Percentiles rank a stretch among this genome's conserved stretches.
Conservation (phyloP, 2,113 vertebrate species). For the Nothocercus julius region DNA sequence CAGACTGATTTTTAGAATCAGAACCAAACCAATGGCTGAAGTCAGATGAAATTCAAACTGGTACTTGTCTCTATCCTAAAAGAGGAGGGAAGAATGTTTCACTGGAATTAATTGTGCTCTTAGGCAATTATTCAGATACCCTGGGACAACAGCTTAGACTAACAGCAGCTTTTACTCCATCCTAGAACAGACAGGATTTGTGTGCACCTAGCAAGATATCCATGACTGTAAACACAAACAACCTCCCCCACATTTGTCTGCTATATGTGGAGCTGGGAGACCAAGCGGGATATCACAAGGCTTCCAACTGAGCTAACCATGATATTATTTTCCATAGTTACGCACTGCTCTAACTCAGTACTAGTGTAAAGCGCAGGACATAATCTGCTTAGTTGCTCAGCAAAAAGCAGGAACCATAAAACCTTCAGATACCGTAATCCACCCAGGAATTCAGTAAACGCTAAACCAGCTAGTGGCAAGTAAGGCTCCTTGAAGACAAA, state of each 20-base stretch:
- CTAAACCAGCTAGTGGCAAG: background rate
- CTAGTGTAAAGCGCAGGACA: background rate
- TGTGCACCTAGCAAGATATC: background rate
- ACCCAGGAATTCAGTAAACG: background rate
- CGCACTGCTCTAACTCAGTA: background rate
- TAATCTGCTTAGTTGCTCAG: background rate
- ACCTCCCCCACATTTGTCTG: background rate
- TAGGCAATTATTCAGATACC: background rate
- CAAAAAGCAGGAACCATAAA: background rate
- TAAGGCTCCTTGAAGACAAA: background rate
- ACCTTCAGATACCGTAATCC: background rate
- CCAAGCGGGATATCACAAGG: background rate
- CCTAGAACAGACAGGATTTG: background rate
- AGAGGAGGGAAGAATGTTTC: background rate
- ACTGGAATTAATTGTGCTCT: background rate
- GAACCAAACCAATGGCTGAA: background rate
- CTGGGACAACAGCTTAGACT: background rate
- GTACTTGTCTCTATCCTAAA: background rate
- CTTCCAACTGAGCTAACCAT: background rate
- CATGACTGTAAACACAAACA: background rate
- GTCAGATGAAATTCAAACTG: background rate
- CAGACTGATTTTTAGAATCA: background rate
- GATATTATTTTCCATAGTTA: background rate
- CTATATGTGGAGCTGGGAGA: fast-evolving
- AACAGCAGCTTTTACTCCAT: background rate